phyloP scores from a whole-genome alignment of 2,888 invertebrate species.

The Slavum lentiscoides region DNA sequence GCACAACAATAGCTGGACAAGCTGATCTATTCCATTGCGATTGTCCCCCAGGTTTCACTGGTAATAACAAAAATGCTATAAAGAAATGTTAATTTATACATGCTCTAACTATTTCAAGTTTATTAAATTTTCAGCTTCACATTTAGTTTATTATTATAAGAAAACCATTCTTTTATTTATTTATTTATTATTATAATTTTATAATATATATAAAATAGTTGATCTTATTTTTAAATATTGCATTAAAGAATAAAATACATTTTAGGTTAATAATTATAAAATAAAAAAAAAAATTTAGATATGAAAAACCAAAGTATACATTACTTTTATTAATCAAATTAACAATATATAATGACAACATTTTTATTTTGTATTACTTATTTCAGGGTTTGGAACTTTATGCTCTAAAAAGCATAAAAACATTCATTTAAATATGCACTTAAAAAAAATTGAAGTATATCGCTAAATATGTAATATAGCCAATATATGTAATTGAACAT shows the following conservation, averaged over 20 bases:
- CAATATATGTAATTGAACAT: too few relatives aligned
- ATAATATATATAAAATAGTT: background rate
- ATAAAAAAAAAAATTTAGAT: background rate
- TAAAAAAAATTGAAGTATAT: too few relatives aligned
- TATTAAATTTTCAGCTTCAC: too few relatives aligned
- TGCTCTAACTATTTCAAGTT: background rate
- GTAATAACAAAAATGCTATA: slow-evolving; percentile 60
- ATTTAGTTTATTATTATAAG: too few relatives aligned
- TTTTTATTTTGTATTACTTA: too few relatives aligned
- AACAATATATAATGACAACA: too few relatives aligned
- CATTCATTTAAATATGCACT: too few relatives aligned
- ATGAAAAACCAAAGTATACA: background rate
- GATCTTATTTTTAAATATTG: background rate
- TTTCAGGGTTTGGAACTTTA: too few relatives aligned
- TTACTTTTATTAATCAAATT: too few relatives aligned
- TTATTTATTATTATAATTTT: background rate
- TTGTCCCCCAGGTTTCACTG: slow-evolving; percentile 85
- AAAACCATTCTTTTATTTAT: background rate
- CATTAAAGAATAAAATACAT: background rate
- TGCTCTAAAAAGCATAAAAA: too few relatives aligned
- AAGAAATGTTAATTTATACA: background rate
- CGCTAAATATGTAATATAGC: too few relatives aligned
- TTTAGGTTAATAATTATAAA: background rate
- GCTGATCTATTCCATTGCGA: slow-evolving; percentile 84
- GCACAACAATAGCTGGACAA: slow-evolving; percentile 69